Conservation (phyloP, 2,113 vertebrate species). For the Tetrax tetrax region DNA sequence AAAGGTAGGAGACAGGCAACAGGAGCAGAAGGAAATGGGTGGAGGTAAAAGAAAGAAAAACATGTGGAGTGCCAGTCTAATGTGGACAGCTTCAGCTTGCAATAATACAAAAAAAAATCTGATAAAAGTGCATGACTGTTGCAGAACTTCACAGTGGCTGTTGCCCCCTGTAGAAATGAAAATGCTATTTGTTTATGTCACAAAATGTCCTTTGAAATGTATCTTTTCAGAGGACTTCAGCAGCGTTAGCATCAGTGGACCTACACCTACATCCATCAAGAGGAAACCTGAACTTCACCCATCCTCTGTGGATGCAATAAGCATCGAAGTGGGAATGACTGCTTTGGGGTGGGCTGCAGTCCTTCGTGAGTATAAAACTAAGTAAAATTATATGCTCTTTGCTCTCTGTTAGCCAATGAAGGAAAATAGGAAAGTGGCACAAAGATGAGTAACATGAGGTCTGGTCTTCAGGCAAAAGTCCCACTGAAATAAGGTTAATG, state of each 20-base stretch:
- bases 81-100: neutral
- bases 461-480: neutral
- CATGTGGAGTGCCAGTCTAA: neutral
- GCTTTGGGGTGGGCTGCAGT: neutral
- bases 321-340: neutral
- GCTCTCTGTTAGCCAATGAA: neutral
- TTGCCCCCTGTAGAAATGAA: neutral
- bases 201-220: neutral
- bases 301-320: neutral
- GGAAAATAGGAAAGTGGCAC: neutral
- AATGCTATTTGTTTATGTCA: neutral
- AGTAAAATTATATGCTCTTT: neutral
- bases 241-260: neutral
- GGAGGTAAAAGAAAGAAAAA: neutral
- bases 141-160: neutral
- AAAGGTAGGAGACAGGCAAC: neutral
- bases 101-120: neutral
- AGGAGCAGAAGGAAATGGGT: neutral
- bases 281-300: neutral
- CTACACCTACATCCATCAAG: neutral
- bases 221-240: neutral
- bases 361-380: neutral
- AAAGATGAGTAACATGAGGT: neutral
- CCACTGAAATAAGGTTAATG: neutral
- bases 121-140: neutral